phyloP scores from a whole-genome alignment of 2,113 vertebrate genomes.

The Clarias batrachus region DNA sequence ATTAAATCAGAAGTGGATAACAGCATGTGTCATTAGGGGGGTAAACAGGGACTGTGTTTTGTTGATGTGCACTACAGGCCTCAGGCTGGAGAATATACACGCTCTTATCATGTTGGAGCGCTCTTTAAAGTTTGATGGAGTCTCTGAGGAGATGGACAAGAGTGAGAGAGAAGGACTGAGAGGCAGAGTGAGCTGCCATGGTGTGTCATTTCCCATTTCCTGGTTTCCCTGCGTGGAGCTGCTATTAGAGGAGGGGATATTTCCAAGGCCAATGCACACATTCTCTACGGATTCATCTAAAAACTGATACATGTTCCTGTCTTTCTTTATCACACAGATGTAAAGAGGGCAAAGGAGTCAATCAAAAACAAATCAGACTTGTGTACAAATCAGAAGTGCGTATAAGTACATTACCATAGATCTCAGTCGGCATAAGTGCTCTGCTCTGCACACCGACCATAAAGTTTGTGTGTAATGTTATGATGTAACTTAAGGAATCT shows the following conservation, averaged over 20 bases:
- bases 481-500: no score
- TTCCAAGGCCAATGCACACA: neutral
- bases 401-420: no score
- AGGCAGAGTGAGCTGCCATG: neutral
- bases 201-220: neutral
- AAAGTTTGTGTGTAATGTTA: no score
- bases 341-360: no score
- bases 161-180: neutral
- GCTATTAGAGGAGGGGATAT: neutral
- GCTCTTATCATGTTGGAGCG: constrained; percentile 32
- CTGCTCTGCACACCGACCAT: no score
- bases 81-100: constrained; percentile 56
- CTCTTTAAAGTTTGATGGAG: constrained; percentile 41
- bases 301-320: constrained; percentile 14
- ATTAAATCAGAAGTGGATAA: constrained; percentile 55
- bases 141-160: constrained; percentile 35
- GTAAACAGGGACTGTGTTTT: constrained; percentile 43
- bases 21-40: constrained; percentile 50
- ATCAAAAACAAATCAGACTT: no score
- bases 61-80: constrained; percentile 52
- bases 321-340: neutral
- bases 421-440: no score
- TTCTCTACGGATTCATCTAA: constrained; percentile 24
- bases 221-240: neutral
- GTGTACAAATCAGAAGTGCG: no score